These are phyloP conservation scores for Ariopsis seemanni DNA, from an alignment of 2,113 vertebrate species.

Conservation along the genomic window DNA sequence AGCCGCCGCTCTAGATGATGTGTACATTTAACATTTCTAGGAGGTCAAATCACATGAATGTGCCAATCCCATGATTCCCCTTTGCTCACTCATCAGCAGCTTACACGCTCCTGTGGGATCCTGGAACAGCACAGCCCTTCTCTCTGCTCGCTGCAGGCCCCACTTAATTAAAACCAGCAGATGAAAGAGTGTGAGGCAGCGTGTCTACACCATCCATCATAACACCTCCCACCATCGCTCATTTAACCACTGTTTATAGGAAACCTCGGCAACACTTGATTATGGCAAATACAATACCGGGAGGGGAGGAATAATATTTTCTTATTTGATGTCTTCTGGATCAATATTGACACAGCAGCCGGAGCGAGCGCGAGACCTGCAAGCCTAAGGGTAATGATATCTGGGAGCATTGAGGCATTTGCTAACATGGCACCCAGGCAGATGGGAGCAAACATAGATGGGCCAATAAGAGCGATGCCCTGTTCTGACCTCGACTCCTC, in stretches of 20 bases:
- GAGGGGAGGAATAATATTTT: constrained; percentile 34
- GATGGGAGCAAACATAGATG: constrained; percentile 36
- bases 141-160: constrained; percentile 32
- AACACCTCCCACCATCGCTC: constrained; percentile 45
- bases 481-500: constrained; percentile 65
- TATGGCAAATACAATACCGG: constrained; percentile 33
- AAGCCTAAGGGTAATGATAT: constrained; percentile 42
- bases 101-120: constrained; percentile 63
- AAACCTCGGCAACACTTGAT: constrained; percentile 35
- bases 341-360: constrained; percentile 48
- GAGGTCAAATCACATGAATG: constrained; percentile 39
- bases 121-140: constrained; percentile 39
- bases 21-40: constrained; percentile 32
- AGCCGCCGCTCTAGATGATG: no score
- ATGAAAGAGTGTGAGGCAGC: constrained; percentile 35
- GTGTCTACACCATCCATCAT: constrained; percentile 30
- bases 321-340: constrained; percentile 20
- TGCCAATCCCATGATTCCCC: constrained; percentile 43
- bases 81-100: constrained; percentile 58
- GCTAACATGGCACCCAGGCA: constrained; percentile 33
- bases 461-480: constrained; percentile 66
- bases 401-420: constrained; percentile 25
- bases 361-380: neutral
- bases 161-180: constrained; percentile 59
- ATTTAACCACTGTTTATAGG: constrained; percentile 45